Evolutionary conservation across 2,113 vertebrate genomes (phyloP), one percentile per base, ranked within the genome.

Genomic region (Cebidichthys violaceus): DNA sequence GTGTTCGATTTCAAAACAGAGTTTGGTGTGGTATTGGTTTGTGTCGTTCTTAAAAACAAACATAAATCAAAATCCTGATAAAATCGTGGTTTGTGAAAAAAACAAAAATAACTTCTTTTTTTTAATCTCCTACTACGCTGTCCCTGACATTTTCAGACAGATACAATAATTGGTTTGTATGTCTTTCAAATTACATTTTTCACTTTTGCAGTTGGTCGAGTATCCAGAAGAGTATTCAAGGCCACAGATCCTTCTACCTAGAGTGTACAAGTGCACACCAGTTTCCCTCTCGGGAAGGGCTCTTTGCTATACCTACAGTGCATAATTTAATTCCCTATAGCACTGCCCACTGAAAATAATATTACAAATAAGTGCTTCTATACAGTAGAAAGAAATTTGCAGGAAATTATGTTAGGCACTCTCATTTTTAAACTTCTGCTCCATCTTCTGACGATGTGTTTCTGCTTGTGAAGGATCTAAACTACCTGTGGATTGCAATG

Each of bases 381-480:
- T n/a, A n/a, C n/a, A 9, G 43, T 27, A 27, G 20, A 20, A 24
- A 61, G 9, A 3, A 39, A 60, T 22, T n/a, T 24, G 18, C 13
- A 33, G 14, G 22, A 24, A 13, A 15, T 35, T 22, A 65, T 70
- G 33, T 64, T 43, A 72, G 43, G 31, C 52, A 66, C 6, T 4
- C 41, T 41, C 22, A n/a, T 52, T 35, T 33, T 13, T 8, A 2
- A 60, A 31, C 59, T 54, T 74, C 27, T 17, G 14, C n/a, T 68
- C 11, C 60, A 41, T 41, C 39, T 41, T 41, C 10, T 43, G 41
- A 43, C 2, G 37, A 37, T 17, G 43, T 20, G 47, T 20, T 7
- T 20, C 6, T 20, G 18, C 41, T 62, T 43, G 17, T 41, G 17
- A 78, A 83, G 69, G 54, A 61, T 79, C 69, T 31, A 37, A 78